Evolutionary conservation across 2,113 vertebrate species (phyloP).

Genomic region (Rhinolophus ferrumequinum): DNA sequence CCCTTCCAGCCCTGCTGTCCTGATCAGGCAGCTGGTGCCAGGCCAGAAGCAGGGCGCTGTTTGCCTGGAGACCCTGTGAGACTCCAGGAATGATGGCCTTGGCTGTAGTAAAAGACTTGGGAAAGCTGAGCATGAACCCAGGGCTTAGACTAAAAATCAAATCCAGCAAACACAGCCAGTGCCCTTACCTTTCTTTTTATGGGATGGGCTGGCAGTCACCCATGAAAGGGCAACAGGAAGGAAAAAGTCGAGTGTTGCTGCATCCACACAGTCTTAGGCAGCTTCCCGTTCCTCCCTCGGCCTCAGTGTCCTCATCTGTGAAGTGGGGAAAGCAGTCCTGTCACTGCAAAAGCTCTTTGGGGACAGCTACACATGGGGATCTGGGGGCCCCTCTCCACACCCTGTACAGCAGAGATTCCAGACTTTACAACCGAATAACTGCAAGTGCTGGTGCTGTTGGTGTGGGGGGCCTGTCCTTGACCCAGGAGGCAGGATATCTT

Average conservation of each 20-base stretch:
- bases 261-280: fast-evolving
- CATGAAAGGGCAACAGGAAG: background rate
- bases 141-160: background rate
- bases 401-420: background rate
- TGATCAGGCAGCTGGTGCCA: background rate
- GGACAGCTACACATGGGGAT: background rate
- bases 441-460: background rate
- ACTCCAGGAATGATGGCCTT: background rate
- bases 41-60: background rate
- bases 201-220: background rate
- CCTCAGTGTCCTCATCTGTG: background rate
- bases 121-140: background rate
- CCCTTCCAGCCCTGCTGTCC: background rate
- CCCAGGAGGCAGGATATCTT: background rate
- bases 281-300: background rate
- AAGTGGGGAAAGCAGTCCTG: background rate
- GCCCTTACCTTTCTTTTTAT: background rate
- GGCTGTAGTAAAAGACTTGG: background rate
- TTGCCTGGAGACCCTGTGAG: background rate
- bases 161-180: background rate
- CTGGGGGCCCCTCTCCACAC: background rate
- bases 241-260: background rate
- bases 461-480: background rate
- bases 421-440: background rate
- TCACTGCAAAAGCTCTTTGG: background rate